Conservation (phyloP, 2,888 invertebrate genomes). For the Drosophila phalerata region DNA sequence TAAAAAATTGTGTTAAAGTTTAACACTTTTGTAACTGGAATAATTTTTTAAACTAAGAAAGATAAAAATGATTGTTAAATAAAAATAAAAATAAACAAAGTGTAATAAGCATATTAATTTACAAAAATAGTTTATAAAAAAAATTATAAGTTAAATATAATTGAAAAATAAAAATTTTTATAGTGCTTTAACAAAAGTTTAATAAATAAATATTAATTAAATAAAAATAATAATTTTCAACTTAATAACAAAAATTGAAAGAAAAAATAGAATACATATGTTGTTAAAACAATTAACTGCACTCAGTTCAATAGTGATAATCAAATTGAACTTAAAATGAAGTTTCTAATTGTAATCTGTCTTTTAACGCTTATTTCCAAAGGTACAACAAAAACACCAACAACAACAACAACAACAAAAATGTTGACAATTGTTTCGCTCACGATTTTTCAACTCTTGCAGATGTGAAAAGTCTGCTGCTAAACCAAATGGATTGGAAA, state of each 20-base stretch:
- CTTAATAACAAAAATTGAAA: background rate
- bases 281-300: conserved; percentile 17
- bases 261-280: background rate
- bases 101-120: background rate
- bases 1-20: background rate
- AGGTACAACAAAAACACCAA: conserved; percentile 50
- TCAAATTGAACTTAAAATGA: conserved; percentile 54
- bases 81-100: background rate
- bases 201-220: background rate
- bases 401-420: conserved; percentile 17
- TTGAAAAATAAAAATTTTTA: too few relatives aligned
- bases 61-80: background rate
- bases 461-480: conserved; percentile 75
- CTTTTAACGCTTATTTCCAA: conserved; percentile 63
- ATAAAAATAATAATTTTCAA: background rate
- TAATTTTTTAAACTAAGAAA: background rate
- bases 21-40: background rate
- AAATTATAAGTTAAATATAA: too few relatives aligned
- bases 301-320: conserved; percentile 26
- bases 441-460: conserved; percentile 55
- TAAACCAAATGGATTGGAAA: conserved; percentile 81
- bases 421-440: conserved; percentile 34
- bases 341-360: conserved; percentile 59
- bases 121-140: background rate
- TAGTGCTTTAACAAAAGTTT: too few relatives aligned